Percentiles rank a stretch among this genome's conserved stretches.
Evolutionary conservation across 2,888 invertebrate genomes (phyloP).

Genomic region (Sthenelais limicola): DNA sequence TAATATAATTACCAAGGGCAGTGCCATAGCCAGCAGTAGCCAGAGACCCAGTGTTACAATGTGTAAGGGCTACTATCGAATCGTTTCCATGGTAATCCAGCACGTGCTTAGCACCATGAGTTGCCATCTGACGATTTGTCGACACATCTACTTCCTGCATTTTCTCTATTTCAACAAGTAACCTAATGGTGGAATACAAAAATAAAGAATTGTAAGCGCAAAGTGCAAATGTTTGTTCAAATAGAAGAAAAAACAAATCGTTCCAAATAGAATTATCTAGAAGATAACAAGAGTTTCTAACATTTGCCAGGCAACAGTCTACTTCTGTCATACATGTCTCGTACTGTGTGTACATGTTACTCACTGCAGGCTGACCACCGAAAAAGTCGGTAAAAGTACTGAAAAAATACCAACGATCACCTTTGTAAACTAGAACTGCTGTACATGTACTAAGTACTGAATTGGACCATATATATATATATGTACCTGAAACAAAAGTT

Average conservation of each 20-base stretch:
- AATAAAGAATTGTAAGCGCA: neutral
- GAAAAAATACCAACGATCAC: too few relatives aligned
- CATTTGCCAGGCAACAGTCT: too few relatives aligned
- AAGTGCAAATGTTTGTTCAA: neutral
- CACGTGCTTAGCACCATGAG: conserved; percentile 86
- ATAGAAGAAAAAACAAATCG: neutral
- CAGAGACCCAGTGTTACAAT: conserved; percentile 98
- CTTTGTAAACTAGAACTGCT: too few relatives aligned
- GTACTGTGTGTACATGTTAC: too few relatives aligned
- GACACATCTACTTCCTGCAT: conserved; percentile 90
- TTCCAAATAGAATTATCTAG: too few relatives aligned
- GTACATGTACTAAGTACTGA: too few relatives aligned
- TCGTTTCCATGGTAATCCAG: conserved; percentile 73
- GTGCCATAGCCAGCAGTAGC: conserved; percentile 99
- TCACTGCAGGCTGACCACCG: too few relatives aligned
- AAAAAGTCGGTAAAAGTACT: too few relatives aligned
- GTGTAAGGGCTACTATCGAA: conserved; percentile 86
- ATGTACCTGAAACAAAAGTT: too few relatives aligned
- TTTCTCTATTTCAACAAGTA: conserved; percentile 83
- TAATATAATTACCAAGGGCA: conserved; percentile 82
- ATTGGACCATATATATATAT: too few relatives aligned
- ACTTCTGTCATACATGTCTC: too few relatives aligned
- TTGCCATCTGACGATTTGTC: conserved; percentile 90
- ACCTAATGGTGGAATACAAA: conserved; percentile 75
- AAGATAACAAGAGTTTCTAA: too few relatives aligned